Percentiles rank a stretch among this genome's conserved stretches.
Conservation (phyloP, 2,113 vertebrate genomes). For the Callipepla squamata region DNA sequence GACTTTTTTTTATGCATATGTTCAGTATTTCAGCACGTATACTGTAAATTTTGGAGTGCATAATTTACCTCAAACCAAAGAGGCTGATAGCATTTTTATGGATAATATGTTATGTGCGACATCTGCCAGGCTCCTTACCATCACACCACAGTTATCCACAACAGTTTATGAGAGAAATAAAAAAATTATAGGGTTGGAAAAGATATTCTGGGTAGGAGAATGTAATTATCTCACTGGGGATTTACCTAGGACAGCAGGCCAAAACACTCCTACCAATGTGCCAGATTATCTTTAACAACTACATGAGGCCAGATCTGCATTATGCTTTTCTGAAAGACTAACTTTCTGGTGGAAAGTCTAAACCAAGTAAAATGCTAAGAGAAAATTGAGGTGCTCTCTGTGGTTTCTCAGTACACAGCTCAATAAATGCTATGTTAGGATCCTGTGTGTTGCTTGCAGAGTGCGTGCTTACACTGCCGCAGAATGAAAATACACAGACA, state of each 20-base stretch:
- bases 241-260: background rate
- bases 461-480: background rate
- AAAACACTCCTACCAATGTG: background rate
- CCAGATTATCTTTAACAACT: background rate
- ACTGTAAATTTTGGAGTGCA: background rate
- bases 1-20: background rate
- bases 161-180: background rate
- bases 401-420: background rate
- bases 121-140: background rate
- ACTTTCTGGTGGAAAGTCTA: background rate
- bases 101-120: background rate
- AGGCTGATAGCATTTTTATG: background rate
- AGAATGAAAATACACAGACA: background rate
- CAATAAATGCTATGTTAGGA: accelerated
- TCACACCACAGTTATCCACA: background rate
- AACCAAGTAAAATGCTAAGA: background rate
- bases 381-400: background rate
- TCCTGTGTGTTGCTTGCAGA: background rate
- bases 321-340: background rate
- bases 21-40: background rate
- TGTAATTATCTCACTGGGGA: background rate
- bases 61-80: background rate
- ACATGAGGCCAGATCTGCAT: background rate
- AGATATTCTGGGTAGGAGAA: background rate
- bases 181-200: background rate